Base-by-base conservation (phyloP, 2,888 invertebrate genomes). In the Lasioglossum morio region DNA sequence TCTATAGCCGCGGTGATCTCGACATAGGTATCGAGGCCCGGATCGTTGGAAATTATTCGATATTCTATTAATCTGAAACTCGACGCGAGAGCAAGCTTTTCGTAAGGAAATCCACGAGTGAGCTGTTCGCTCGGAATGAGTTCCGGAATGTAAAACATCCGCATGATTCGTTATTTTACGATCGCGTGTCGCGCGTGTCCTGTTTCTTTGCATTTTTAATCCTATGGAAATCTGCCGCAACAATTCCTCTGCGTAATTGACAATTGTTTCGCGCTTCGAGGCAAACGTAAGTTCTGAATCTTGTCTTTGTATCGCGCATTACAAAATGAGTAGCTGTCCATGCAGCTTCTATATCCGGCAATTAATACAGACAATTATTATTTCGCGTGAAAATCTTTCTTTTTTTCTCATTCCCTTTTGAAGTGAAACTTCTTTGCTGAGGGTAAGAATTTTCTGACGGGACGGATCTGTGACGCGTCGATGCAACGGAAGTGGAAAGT, bases 71-170 rank as follows among this genome's bases (percentile, higher is more conserved):
- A n/a, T 2, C 14, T 16, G 75, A 30, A 60, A 74, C 66, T 16
- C 19, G 66, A 80, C 70, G 79, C 74, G 19, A 57, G 40, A 10
- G 40, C 19, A 16, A 77, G 60, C 63, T 83, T 78, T 82, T 69
- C 10, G 40, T 53, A 70, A 78, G 85, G 75, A 66, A 48, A 79
- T 60, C 72, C 37, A 53, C 14, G 46, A 46, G 46, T 84, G 84
- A 85, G 37, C 57, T 16, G 77, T 53, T 2, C 77, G 66, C 72
- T 57, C 66, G 86, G 86, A 74, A 85, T 75, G 85, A 86, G 86
- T 85, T 85, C 85, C 86, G 85, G 86, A 81, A 86, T 72, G 77
- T 27, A 77, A 76, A 86, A 73, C 48, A 37, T n/a, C 0, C 57
- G 46, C 63, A n/a, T 63, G 19, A 34, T 46, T 12, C 4, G 1